These are phyloP conservation scores for Mesoligia furuncula DNA, from an alignment of 2,888 invertebrate genomes.

Conservation along the genomic window DNA sequence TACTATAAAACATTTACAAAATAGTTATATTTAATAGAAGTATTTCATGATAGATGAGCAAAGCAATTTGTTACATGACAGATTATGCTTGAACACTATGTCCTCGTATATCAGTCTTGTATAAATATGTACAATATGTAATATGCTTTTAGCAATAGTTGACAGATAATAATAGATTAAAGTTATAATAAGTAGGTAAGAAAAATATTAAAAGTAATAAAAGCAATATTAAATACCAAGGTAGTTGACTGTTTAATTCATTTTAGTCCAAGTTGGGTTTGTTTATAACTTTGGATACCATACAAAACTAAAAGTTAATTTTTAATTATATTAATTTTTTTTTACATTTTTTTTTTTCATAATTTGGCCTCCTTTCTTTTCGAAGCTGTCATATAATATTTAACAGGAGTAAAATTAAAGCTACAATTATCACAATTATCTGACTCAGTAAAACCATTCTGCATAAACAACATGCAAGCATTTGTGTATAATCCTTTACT, in stretches of 20 bases:
- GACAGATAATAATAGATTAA: background rate
- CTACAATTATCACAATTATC: constrained; percentile 72
- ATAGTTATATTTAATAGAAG: background rate
- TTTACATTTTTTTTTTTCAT: background rate
- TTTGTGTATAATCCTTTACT: constrained; percentile 74
- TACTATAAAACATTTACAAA: background rate
- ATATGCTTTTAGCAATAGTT: constrained; percentile 1
- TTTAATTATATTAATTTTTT: no score
- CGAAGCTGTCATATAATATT: constrained; percentile 76
- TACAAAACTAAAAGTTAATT: background rate
- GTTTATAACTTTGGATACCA: background rate
- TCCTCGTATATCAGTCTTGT: constrained; percentile 31
- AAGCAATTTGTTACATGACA: constrained; percentile 33
- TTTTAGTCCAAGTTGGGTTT: background rate
- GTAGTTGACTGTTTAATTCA: background rate
- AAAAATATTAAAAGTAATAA: background rate
- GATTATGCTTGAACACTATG: constrained; percentile 31
- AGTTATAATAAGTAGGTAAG: background rate
- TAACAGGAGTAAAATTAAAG: constrained; percentile 85
- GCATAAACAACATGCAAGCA: constrained; percentile 77
- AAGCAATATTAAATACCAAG: background rate
- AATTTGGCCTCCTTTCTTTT: constrained; percentile 46
- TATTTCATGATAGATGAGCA: constrained; percentile 10
- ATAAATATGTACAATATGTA: constrained; percentile 13
- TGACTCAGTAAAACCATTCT: constrained; percentile 61